phyloP scores from a whole-genome alignment of 2,113 vertebrate species.

The Nothobranchius furzeri region DNA sequence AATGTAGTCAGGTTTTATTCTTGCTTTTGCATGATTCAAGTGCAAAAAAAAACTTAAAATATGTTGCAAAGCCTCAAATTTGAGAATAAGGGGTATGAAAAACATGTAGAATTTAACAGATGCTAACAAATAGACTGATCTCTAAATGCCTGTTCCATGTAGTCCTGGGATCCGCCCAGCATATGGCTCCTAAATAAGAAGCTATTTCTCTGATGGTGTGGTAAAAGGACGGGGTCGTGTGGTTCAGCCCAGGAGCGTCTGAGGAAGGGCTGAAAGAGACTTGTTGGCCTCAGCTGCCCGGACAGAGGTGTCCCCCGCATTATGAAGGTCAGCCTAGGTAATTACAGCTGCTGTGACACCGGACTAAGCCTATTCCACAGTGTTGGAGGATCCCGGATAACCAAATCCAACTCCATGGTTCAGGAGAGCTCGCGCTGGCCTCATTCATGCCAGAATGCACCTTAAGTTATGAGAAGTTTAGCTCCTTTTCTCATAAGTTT shows the following conservation, averaged over 20 bases:
- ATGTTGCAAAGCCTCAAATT: no score
- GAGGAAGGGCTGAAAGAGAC: constrained; percentile 11
- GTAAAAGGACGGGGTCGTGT: constrained; percentile 37
- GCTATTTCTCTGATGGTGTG: constrained; percentile 41
- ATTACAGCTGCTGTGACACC: constrained; percentile 66
- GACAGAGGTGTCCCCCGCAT: constrained; percentile 40
- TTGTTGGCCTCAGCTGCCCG: constrained; percentile 34
- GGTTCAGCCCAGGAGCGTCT: constrained; percentile 26
- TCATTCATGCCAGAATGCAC: no score
- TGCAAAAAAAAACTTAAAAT: no score
- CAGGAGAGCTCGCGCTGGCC: no score
- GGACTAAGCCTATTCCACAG: constrained; percentile 29
- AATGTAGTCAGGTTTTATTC: not conserved
- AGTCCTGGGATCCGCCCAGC: not conserved
- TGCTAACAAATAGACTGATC: no score
- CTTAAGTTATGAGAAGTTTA: not conserved
- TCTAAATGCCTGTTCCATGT: not conserved
- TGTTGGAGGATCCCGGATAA: no score
- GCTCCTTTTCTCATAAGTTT: not conserved
- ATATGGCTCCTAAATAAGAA: constrained; percentile 41
- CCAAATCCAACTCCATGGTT: no score
- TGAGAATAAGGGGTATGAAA: no score
- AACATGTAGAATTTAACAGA: no score
- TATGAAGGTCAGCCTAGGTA: constrained; percentile 65
- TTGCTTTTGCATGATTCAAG: no score